Conservation (phyloP, 2,113 vertebrate species). For the Macrotus californicus region DNA sequence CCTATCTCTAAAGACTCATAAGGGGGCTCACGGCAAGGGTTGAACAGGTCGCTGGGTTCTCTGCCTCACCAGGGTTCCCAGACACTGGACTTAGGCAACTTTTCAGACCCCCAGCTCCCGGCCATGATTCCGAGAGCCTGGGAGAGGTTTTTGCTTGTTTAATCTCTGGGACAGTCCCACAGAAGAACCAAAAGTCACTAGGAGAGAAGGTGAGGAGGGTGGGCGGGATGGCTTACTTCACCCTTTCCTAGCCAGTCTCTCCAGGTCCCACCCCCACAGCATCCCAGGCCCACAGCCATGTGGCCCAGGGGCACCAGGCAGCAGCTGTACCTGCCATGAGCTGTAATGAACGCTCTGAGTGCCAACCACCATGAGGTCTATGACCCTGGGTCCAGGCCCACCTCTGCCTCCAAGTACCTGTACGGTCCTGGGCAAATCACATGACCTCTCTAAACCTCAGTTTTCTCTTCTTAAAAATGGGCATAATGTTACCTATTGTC, state of each 20-base stretch:
- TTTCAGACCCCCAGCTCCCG: background rate
- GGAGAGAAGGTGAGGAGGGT: background rate
- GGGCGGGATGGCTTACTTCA: background rate
- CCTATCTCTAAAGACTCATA: background rate
- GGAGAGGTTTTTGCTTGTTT: background rate
- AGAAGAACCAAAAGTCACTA: constrained; percentile 36
- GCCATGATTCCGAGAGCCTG: background rate
- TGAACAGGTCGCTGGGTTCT: background rate
- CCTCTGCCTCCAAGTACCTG: background rate
- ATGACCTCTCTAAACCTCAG: background rate
- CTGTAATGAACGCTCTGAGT: background rate
- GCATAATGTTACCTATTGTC: background rate
- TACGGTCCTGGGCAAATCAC: background rate
- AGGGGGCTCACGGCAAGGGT: background rate
- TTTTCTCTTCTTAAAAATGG: background rate
- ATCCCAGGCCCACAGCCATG: background rate
- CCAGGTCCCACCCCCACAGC: background rate
- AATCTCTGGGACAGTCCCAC: background rate
- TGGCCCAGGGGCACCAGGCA: accelerated
- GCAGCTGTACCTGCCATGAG: background rate
- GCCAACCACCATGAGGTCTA: background rate
- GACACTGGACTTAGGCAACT: background rate
- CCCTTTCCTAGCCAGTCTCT: background rate
- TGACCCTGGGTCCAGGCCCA: background rate
- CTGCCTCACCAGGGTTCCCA: background rate